These are phyloP conservation scores for Fulmarus glacialis DNA, from an alignment of 2,113 vertebrate genomes.

Conservation along the genomic window DNA sequence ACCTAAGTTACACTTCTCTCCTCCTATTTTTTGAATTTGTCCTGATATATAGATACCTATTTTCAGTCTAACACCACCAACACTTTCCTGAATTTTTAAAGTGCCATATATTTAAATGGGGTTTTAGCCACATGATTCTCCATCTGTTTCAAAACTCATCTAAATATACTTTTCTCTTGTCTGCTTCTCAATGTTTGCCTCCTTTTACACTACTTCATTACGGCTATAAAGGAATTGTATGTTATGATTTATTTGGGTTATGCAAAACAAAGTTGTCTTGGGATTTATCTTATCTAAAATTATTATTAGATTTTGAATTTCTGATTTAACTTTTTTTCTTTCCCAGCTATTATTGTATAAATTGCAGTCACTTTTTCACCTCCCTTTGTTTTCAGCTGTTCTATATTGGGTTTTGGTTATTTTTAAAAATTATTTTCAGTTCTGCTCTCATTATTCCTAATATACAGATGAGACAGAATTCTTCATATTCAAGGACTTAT, in stretches of 20 bases:
- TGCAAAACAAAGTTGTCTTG: neutral
- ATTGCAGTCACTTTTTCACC: neutral
- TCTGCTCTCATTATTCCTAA: neutral
- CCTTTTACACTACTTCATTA: neutral
- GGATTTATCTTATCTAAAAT: neutral
- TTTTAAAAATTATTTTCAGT: neutral
- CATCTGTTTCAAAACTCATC: conserved; percentile 23
- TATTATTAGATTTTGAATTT: neutral
- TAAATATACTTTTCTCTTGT: conserved; percentile 5
- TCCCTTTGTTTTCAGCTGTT: neutral
- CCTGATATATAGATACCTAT: neutral
- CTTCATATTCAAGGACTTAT: neutral
- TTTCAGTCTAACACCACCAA: conserved; percentile 14
- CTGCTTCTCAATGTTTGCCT: neutral
- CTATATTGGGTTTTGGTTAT: neutral
- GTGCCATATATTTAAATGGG: neutral
- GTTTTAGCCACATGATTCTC: neutral
- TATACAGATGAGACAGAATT: neutral
- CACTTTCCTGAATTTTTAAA: conserved; percentile 16
- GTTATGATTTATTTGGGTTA: neutral
- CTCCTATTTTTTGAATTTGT: neutral
- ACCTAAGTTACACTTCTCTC: neutral
- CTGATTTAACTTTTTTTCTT: neutral
- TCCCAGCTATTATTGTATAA: neutral
- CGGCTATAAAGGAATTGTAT: neutral